These are phyloP conservation scores for Ganaspis sp. DNA, from an alignment of 1,140 invertebrate genomes.

Conservation along the genomic window DNA sequence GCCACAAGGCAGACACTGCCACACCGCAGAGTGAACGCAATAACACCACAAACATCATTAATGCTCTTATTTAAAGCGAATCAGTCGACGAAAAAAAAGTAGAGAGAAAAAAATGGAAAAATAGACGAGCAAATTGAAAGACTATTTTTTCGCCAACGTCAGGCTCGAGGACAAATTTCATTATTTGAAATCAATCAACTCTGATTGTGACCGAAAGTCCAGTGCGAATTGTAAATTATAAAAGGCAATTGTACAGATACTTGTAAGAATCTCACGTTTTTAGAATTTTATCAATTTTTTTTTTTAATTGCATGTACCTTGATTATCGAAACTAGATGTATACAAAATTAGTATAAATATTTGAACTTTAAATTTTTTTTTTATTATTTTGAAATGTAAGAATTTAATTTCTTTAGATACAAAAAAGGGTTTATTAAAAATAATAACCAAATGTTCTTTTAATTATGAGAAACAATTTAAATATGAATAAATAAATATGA, in stretches of 20 bases:
- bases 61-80: slow-evolving; percentile 13
- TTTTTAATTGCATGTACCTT: too few species aligned
- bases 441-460: too few species aligned
- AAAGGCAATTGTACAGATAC: background rate
- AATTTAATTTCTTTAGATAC: too few species aligned
- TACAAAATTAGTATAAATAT: too few species aligned
- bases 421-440: too few species aligned
- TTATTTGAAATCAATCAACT: background rate
- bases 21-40: slow-evolving; percentile 58
- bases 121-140: slow-evolving; percentile 17
- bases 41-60: slow-evolving; percentile 47
- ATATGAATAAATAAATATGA: too few species aligned
- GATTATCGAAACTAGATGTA: too few species aligned
- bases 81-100: slow-evolving; percentile 15
- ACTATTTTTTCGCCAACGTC: slow-evolving; percentile 3
- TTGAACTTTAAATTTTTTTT: too few species aligned
- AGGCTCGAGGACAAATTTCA: background rate
- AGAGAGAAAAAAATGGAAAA: slow-evolving; percentile 19
- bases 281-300: background rate
- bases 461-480: too few species aligned
- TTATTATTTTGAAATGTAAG: too few species aligned
- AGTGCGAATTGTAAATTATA: background rate
- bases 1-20: slow-evolving; percentile 73
- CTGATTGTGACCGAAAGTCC: background rate
- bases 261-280: background rate